Base-by-base conservation (phyloP, 2,888 invertebrate genomes). In the Leptinotarsa tumamoca region DNA sequence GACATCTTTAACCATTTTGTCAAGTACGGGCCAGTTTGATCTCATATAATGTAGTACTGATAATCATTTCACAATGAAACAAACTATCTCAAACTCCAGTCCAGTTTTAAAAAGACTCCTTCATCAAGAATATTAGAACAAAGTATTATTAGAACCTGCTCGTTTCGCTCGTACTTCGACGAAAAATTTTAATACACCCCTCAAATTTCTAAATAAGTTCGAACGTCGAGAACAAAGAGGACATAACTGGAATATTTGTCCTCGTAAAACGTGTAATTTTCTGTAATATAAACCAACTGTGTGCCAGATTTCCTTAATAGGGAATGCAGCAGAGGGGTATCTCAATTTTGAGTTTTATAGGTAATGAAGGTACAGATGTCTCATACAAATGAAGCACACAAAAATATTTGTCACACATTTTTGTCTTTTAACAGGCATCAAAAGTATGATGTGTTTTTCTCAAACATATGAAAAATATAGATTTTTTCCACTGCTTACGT, bases 271-370 rank as follows among this genome's bases (percentile, higher is more conserved):
- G 73, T 67, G 72, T 67, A 78, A 74, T 76, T 72, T 76, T 76
- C 74, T 73, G 72, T 79, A 77, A 79, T 79, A 76, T 71, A 67
- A 70, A 74, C 75, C 77, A 76, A 76, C 76, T 79, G 77, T 76
- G 77, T 68, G 71, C 77, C 77, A 76, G 77, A 79, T 78, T 79
- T 77, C 73, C 71, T 76, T 79, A 79, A 79, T 79, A 74, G 77
- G 68, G 58, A 52, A 58, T 76, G 73, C 66, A 58, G 71, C 74
- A 67, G 71, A 54, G 70, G 70, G 73, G 73, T 73, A 56, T 72
- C 79, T 77, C 70, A 79, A 79, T 79, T 79, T 77, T 72, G 74
- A 77, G 74, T 77, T 79, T 79, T 76, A 77, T 74, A 69, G 74
- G 68, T 72, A 71, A 74, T 77, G 74, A 74, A 77, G 72, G 74